Evolutionary conservation across 2,113 vertebrate species (phyloP).

Genomic region (Mixornis gularis): DNA sequence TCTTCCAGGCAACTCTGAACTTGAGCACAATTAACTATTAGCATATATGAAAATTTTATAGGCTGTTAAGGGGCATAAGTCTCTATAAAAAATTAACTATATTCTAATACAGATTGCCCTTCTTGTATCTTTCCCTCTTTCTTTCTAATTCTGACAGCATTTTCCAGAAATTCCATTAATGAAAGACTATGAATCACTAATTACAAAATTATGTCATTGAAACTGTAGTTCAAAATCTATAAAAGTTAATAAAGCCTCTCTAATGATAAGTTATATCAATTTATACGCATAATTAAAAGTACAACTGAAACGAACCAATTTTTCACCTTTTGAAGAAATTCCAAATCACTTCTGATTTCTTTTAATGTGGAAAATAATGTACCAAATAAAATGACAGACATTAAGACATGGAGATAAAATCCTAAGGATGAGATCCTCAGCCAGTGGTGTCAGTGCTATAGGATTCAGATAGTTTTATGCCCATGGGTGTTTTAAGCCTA

Average conservation of each 20-base stretch:
- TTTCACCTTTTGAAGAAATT: conserved; percentile 25
- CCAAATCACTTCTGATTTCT: not conserved
- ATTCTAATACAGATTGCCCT: not conserved
- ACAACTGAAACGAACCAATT: not conserved
- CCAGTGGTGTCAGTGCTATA: not conserved
- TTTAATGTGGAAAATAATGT: not conserved
- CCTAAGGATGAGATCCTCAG: not conserved
- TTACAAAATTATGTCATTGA: conserved; percentile 1
- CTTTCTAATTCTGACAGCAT: not conserved
- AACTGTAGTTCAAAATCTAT: conserved; percentile 11
- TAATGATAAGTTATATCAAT: not conserved
- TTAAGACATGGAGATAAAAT: not conserved
- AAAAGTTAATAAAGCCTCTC: conserved; percentile 22
- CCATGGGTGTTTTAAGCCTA: not conserved
- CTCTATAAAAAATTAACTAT: not conserved
- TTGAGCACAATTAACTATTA: not conserved
- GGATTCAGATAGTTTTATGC: not conserved
- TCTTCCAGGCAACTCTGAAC: not conserved
- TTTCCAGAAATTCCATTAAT: not conserved
- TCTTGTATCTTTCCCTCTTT: not conserved
- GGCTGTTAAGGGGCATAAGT: not conserved
- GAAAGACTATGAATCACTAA: not conserved
- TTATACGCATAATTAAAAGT: conserved; percentile 39
- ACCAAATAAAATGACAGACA: not conserved
- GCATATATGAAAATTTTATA: not conserved